Conservation (phyloP, 2,113 vertebrate species). For the Eurystomus gularis region DNA sequence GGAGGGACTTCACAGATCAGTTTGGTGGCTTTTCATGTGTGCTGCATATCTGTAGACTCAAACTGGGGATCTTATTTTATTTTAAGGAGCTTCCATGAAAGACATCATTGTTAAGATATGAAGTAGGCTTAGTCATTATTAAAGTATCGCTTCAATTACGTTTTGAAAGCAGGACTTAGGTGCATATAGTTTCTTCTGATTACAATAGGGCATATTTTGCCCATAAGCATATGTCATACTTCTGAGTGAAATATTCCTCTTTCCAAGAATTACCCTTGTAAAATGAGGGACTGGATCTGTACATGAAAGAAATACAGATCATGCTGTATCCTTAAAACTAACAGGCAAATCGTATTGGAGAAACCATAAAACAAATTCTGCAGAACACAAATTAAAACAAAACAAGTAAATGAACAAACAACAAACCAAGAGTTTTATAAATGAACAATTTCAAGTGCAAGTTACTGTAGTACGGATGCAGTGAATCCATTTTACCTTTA, state of each 20-base stretch:
- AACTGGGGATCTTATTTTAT: neutral
- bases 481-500: constrained; percentile 13
- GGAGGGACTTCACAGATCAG: neutral
- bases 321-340: neutral
- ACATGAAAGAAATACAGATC: neutral
- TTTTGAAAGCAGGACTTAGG: neutral
- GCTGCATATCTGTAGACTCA: neutral
- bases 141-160: neutral
- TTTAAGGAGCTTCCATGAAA: neutral
- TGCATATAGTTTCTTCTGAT: neutral
- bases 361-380: neutral
- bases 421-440: neutral
- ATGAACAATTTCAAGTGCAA: neutral
- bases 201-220: neutral
- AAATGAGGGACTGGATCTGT: neutral
- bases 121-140: neutral
- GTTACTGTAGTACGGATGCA: neutral
- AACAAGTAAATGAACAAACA: neutral
- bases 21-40: neutral
- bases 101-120: neutral
- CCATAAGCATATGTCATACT: neutral
- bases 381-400: neutral
- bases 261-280: neutral
- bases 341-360: neutral
- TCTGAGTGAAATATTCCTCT: neutral